Conservation (phyloP, 2,888 invertebrate species). For the Amiota communis region DNA sequence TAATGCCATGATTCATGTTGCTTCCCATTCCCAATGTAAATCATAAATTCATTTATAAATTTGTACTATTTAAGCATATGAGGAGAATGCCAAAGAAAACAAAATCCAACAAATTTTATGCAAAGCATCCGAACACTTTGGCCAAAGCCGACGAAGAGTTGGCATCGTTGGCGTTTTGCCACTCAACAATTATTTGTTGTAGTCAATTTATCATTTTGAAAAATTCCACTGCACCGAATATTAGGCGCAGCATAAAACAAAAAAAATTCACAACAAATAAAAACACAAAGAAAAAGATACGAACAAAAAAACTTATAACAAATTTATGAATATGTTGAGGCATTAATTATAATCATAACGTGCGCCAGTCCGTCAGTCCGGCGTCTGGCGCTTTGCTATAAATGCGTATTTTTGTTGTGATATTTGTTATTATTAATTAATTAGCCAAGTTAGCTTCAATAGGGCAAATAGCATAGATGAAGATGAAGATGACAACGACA, state of each 20-base stretch:
- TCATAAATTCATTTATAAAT: too few species aligned
- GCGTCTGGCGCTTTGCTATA: background rate
- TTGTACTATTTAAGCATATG: too few species aligned
- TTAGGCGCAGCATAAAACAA: conserved; percentile 40
- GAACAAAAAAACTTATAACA: conserved; percentile 42
- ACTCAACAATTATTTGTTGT: conserved; percentile 55
- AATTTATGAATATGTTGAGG: conserved; percentile 48
- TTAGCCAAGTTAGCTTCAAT: background rate
- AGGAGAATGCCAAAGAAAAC: background rate
- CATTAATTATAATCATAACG: conserved; percentile 42
- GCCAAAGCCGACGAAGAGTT: background rate
- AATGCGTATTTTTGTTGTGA: background rate
- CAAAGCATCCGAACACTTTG: conserved; percentile 41
- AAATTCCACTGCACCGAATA: conserved; percentile 55
- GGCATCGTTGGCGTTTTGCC: conserved; percentile 56
- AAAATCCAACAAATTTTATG: conserved; percentile 46
- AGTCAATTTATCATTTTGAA: conserved; percentile 61
- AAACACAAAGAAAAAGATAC: conserved; percentile 43
- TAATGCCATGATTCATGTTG: too few species aligned
- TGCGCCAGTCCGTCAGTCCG: background rate
- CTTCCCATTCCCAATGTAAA: too few species aligned
- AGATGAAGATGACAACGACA: background rate
- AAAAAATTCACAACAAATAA: conserved; percentile 29
- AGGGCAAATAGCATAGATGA: background rate
- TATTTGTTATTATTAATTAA: conserved; percentile 2